These are phyloP conservation scores for Bos javanicus DNA, from an alignment of 2,113 vertebrate genomes.

Conservation along the genomic window DNA sequence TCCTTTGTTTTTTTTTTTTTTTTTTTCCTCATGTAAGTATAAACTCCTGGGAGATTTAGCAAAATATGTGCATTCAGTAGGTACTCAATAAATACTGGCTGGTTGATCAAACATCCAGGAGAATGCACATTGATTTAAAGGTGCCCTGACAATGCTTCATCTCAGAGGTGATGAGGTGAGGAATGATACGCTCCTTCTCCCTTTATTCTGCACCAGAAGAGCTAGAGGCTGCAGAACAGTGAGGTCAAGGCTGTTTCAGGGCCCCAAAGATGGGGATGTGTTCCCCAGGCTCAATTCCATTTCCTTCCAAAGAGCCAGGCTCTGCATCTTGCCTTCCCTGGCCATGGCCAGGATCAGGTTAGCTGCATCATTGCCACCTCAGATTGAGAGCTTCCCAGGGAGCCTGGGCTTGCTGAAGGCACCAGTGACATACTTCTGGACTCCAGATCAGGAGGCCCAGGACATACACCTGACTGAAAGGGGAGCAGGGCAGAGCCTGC, in stretches of 20 bases:
- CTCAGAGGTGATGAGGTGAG: neutral
- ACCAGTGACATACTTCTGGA: neutral
- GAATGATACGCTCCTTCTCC: neutral
- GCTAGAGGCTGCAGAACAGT: neutral
- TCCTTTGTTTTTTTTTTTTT: accelerated
- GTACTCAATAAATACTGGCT: neutral
- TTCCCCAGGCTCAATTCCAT: neutral
- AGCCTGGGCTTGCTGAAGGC: neutral
- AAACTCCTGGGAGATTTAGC: neutral
- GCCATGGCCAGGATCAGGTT: neutral
- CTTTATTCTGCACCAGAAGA: neutral
- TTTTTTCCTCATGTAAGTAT: neutral
- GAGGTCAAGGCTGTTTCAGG: neutral
- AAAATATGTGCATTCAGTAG: neutral
- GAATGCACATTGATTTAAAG: neutral
- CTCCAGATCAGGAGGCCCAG: neutral
- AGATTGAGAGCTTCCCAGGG: neutral
- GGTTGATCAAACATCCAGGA: neutral
- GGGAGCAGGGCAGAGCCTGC: neutral
- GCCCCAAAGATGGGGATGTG: accelerated
- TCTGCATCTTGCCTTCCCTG: neutral
- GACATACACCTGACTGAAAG: neutral
- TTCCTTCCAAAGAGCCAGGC: neutral
- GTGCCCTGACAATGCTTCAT: neutral
- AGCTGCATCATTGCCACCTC: neutral